Conservation (phyloP, 2,888 invertebrate genomes). For the Tetramorium bicarinatum region DNA sequence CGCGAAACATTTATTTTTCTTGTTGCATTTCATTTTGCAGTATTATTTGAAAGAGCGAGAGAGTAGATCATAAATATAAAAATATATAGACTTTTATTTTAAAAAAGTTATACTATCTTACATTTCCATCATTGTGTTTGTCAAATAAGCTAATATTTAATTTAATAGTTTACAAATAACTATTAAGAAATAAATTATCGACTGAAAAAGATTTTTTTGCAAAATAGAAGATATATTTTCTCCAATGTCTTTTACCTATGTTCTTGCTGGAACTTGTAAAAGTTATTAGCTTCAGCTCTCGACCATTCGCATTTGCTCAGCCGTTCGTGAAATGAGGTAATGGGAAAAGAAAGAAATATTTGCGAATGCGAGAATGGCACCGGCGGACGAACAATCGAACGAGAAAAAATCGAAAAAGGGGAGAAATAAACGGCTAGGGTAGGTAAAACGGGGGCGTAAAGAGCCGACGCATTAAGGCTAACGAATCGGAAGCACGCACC, state of each 20-base stretch:
- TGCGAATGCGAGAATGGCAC: neutral
- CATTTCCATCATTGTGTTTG: neutral
- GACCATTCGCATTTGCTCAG: neutral
- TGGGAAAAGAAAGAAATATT: constrained; percentile 34
- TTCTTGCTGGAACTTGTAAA: neutral
- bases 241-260: neutral
- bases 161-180: no score
- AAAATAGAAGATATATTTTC: neutral
- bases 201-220: neutral
- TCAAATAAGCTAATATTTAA: neutral
- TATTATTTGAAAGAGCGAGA: neutral
- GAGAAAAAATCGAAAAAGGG: constrained; percentile 6
- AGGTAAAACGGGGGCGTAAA: constrained; percentile 67
- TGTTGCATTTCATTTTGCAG: neutral
- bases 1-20: neutral
- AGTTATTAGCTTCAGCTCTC: constrained; percentile 10
- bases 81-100: neutral
- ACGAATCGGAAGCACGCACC: constrained; percentile 78
- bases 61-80: neutral
- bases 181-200: neutral
- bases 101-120: neutral
- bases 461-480: constrained; percentile 77
- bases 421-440: neutral
- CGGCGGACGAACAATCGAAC: constrained; percentile 16
- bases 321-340: constrained; percentile 22